Base-by-base conservation (phyloP, 2,113 vertebrate genomes). In the Ochotona curzoniae region DNA sequence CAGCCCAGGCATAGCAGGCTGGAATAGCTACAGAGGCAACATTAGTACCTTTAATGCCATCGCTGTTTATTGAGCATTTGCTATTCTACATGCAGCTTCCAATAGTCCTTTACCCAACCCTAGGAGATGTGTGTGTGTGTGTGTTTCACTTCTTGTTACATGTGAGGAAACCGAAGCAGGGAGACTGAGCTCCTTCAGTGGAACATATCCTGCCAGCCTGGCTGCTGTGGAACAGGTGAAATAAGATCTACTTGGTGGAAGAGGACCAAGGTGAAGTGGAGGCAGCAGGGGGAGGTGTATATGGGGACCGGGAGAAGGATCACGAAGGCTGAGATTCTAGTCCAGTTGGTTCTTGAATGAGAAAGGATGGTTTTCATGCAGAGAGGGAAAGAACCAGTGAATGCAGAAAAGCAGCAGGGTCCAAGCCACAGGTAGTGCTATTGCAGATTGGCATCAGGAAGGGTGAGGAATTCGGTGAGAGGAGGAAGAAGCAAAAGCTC, bases 201-300 rank as follows among this genome's bases (percentile, higher is more conserved):
- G 51, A 9, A 30, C 32, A 13, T 20, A 11, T 81, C 28, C 63
- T 88, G 28, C 11, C 20, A 18, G 14, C 67, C 49, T 44, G 71
- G 21, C 30, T 5, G 13, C 82, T 57, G 7, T 2, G 38, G 38
- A 44, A 44, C 38, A 44, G 38, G 38, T 44, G 38, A 6, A 44
- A 6, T 44, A 44, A 44, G 38, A 44, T 44, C 38, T 44, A 6
- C 38, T 44, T 44, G 38, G 69, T 9, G 12, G 35, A 61, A 18
- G 4, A 49, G 63, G 73, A 51, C 44, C 28, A 8, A 8, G 15
- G 61, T 26, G 61, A 60, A 47, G 12, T 0, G 80, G 70, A 85
- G n/a, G 23, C 1, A 38, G 5, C 12, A 44, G 28, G 51, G 23
- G 5, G 30, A 32, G n/a, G 20, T 18, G 1, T 7, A 2, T 1